These are phyloP conservation scores for Hydrotaea cyrtoneurina DNA, from an alignment of 2,888 invertebrate species.

Conservation along the genomic window DNA sequence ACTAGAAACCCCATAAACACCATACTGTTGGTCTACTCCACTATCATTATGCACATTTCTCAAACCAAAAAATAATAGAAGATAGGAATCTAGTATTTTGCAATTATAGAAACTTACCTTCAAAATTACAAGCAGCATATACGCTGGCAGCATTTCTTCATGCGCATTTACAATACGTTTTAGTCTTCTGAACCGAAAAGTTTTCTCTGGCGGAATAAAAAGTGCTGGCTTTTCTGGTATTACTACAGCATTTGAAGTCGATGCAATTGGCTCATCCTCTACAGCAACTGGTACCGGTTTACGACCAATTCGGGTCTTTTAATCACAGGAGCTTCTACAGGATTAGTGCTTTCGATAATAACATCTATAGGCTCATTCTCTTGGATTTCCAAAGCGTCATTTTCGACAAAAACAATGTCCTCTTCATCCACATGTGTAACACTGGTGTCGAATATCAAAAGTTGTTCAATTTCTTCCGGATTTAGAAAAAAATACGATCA, in stretches of 20 bases:
- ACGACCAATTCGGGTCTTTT: conserved; percentile 15
- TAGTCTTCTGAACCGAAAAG: not conserved
- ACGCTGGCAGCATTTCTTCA: not conserved
- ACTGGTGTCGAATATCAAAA: conserved; percentile 10
- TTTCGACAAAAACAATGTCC: not conserved
- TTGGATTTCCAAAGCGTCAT: not conserved
- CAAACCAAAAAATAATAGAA: too few species aligned
- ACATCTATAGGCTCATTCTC: not conserved
- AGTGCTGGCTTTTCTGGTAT: too few species aligned
- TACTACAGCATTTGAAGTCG: too few species aligned
- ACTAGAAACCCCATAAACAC: too few species aligned
- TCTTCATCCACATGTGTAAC: not conserved
- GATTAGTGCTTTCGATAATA: conserved; percentile 23
- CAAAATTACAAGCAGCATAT: not conserved
- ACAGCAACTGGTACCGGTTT: conserved; percentile 22
- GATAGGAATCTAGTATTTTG: too few species aligned
- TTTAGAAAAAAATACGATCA: not conserved
- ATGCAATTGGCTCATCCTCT: conserved; percentile 7
- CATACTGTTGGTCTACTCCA: not conserved
- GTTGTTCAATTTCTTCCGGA: not conserved
- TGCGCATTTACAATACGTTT: not conserved
- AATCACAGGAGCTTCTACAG: not conserved
- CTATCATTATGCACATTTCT: too few species aligned
- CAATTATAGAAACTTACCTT: not conserved
- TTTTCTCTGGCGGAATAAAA: too few species aligned